Base-by-base conservation (phyloP, 2,888 invertebrate genomes). In the Candidula unifasciata region DNA sequence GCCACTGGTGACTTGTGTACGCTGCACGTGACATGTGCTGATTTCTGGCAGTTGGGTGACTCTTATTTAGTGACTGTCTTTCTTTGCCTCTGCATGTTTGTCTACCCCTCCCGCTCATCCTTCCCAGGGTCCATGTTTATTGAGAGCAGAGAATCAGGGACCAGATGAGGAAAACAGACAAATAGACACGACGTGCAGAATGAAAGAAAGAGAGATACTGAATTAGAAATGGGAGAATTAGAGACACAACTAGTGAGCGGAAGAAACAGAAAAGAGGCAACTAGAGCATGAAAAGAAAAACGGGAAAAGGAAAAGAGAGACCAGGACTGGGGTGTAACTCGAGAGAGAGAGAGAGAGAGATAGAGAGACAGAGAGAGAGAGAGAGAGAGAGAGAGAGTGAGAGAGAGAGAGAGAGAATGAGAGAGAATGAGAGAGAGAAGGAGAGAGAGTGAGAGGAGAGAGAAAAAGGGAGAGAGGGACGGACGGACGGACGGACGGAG, bases 351-450 rank as follows among this genome's bases (percentile, higher is more conserved):
- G 44, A 68, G 68, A 69, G 69, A 69, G 69, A 35, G 21, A 3
- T 21, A 69, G 33, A 30, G 35, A 69, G n/a, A n/a, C 16, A 35
- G 18, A 69, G 18, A 69, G 33, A 69, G 69, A 33, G 69, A 69
- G 69, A 69, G 33, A 69, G 33, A 21, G 35, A 52, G 30, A 80
- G n/a, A 66, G 66, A 79, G 35, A 64, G 60, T 33, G 35, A 80
- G 66, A 80, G 37, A 66, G 64, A 80, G 66, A 64, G 35, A 66
- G 80, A 37, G 68, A 35, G 68, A 24, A 64, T 24, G n/a, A 68
- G 66, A 44, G 80, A 80, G 80, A 66, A 73, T 24, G 3, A 37
- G 73, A 73, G 16, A 37, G 71, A 16, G 3, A 30, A 16, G 18
- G 21, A 60, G 21, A 21, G 21, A 5, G 24, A 60, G 21, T 21